Evolutionary conservation across 2,797 vertebrate genomes (phyloP).

Genomic region (Miichthys miiuy): DNA sequence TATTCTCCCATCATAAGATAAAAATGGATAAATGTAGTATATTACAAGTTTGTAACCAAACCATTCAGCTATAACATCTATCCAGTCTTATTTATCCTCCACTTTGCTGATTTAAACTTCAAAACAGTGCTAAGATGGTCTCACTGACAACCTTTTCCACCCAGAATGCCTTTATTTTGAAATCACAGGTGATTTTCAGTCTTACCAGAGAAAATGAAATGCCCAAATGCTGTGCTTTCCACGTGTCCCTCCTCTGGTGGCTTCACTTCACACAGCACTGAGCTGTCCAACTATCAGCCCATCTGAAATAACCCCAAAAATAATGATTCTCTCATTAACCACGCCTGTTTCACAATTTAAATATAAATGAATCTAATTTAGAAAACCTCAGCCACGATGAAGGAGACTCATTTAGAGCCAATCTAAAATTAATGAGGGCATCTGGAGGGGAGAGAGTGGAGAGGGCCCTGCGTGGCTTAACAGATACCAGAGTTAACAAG

Average conservation of each 20-base stretch:
- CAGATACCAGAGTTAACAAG: constrained; percentile 79
- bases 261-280: constrained; percentile 56
- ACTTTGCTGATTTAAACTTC: background rate
- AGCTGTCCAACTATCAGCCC: constrained; percentile 69
- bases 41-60: background rate
- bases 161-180: constrained; percentile 13
- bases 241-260: constrained; percentile 50
- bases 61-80: too few species aligned
- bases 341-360: constrained; percentile 85
- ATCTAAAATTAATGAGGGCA: constrained; percentile 87
- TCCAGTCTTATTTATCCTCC: background rate
- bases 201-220: constrained; percentile 24
- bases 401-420: constrained; percentile 85
- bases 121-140: background rate
- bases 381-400: constrained; percentile 78
- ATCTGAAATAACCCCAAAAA: constrained; percentile 83
- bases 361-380: constrained; percentile 87
- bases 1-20: background rate
- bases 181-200: constrained; percentile 4
- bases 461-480: constrained; percentile 73
- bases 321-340: constrained; percentile 84
- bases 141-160: background rate
- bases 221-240: constrained; percentile 9
- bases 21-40: background rate
- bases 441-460: constrained; percentile 70